Evolutionary conservation across 1,140 invertebrate species (phyloP).

Genomic region (Aethina tumida): DNA sequence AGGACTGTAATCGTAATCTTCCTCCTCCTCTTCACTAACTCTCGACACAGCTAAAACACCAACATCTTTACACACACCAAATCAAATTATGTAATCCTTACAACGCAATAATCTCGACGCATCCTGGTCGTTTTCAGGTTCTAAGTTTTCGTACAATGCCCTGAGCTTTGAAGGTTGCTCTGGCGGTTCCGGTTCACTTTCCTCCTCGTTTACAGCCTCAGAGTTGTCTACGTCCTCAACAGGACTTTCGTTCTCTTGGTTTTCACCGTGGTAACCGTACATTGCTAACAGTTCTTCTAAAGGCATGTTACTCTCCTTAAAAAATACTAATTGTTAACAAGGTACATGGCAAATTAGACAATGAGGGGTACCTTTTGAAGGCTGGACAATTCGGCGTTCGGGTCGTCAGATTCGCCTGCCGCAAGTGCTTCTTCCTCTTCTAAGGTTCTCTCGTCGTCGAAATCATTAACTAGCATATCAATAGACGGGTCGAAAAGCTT

Average conservation of each 20-base stretch:
- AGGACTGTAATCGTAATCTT: slow-evolving; percentile 64
- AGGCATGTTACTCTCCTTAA: slow-evolving; percentile 78
- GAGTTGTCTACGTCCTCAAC: slow-evolving; percentile 25
- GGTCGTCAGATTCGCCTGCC: slow-evolving; percentile 66
- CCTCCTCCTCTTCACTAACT: slow-evolving; percentile 61
- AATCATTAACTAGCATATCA: slow-evolving; percentile 94
- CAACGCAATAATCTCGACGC: slow-evolving; percentile 30
- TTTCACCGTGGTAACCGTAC: slow-evolving; percentile 60
- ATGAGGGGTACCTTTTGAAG: slow-evolving; percentile 66
- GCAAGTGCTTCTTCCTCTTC: slow-evolving; percentile 94
- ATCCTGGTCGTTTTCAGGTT: slow-evolving; percentile 30
- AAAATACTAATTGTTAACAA: slow-evolving; percentile 8
- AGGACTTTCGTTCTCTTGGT: slow-evolving; percentile 32
- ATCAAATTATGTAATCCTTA: slow-evolving; percentile 14
- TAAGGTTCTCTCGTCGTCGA: slow-evolving; percentile 90
- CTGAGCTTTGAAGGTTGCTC: slow-evolving; percentile 30
- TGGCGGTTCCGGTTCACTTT: slow-evolving; percentile 24
- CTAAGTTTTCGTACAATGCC: slow-evolving; percentile 30
- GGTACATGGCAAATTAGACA: background rate
- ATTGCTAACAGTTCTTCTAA: slow-evolving; percentile 83
- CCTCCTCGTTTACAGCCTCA: slow-evolving; percentile 19
- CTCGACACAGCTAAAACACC: slow-evolving; percentile 42
- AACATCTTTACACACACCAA: slow-evolving; percentile 7
- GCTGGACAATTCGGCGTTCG: slow-evolving; percentile 78
- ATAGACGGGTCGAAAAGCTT: slow-evolving; percentile 52